Percentiles rank a stretch among this genome's conserved stretches.
These are phyloP conservation scores for Drosophila ficusphila DNA, from an alignment of 1,140 invertebrate genomes.

Conservation along the genomic window DNA sequence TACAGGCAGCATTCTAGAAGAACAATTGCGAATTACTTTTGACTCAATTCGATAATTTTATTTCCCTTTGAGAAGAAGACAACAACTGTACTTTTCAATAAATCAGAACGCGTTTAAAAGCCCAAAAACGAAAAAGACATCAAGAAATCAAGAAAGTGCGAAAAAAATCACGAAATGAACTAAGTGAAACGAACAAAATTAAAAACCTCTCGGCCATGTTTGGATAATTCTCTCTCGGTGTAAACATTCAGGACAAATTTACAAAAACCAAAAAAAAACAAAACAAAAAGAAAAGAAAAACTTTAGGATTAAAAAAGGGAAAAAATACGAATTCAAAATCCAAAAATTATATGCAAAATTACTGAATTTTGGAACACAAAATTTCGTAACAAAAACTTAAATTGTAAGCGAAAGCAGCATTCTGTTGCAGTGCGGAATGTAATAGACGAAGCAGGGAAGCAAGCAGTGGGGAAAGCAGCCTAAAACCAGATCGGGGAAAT, in stretches of 20 bases:
- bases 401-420: conserved; percentile 58
- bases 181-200: conserved; percentile 72
- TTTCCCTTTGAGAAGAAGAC: conserved; percentile 40
- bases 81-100: conserved; percentile 74
- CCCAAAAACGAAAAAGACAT: conserved; percentile 55
- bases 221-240: conserved; percentile 84
- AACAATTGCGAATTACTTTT: conserved; percentile 35
- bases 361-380: conserved; percentile 79
- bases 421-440: conserved; percentile 19
- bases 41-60: conserved; percentile 30
- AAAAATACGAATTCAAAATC: conserved; percentile 69
- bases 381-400: conserved; percentile 75
- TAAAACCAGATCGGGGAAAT: conserved; percentile 42
- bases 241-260: conserved; percentile 84
- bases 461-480: conserved; percentile 25
- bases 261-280: conserved; percentile 48
- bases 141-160: conserved; percentile 49
- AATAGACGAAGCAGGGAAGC: conserved; percentile 18
- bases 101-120: conserved; percentile 63
- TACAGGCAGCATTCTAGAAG: conserved; percentile 80
- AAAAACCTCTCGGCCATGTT: conserved; percentile 83
- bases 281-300: conserved; percentile 48
- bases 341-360: conserved; percentile 79
- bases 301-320: conserved; percentile 57
- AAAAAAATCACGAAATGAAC: conserved; percentile 54